Percentiles rank a stretch among this genome's conserved stretches.
phyloP scores from a whole-genome alignment of 2,113 vertebrate species.

The Lonchura striata region DNA sequence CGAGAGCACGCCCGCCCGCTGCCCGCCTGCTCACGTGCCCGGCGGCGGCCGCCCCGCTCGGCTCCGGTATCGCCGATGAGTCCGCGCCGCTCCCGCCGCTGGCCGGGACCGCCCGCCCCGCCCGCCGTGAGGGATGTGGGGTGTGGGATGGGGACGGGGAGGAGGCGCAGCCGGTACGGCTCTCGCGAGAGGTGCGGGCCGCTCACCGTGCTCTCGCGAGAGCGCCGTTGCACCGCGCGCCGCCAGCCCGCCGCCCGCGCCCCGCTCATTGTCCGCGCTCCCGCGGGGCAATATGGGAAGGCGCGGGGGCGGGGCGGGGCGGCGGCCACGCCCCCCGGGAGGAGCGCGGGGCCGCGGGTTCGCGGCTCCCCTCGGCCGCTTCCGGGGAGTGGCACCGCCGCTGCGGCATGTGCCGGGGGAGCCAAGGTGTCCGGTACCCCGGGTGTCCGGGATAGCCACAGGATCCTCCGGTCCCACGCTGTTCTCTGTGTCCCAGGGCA shows the following conservation, averaged over 20 bases:
- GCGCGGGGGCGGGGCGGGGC: not conserved
- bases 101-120: not conserved
- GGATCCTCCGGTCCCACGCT: too few relatives aligned
- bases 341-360: accelerated
- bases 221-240: not conserved
- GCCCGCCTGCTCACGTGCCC: not conserved
- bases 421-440: not conserved
- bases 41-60: not conserved
- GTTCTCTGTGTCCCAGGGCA: not conserved
- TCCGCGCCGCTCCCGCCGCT: not conserved
- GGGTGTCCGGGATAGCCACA: accelerated
- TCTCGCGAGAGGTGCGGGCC: not conserved
- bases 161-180: not conserved
- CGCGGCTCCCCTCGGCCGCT: accelerated
- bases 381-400: not conserved
- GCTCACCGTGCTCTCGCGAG: constrained; percentile 35
- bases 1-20: constrained; percentile 28
- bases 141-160: not conserved
- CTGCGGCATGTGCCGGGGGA: accelerated
- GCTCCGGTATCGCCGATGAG: not conserved
- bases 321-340: not conserved
- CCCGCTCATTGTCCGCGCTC: constrained; percentile 5
- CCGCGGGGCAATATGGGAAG: constrained; percentile 1
- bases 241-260: not conserved
- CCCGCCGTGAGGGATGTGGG: not conserved